phyloP scores from a whole-genome alignment of 2,113 vertebrate species.

The Oreocharis arfaki region DNA sequence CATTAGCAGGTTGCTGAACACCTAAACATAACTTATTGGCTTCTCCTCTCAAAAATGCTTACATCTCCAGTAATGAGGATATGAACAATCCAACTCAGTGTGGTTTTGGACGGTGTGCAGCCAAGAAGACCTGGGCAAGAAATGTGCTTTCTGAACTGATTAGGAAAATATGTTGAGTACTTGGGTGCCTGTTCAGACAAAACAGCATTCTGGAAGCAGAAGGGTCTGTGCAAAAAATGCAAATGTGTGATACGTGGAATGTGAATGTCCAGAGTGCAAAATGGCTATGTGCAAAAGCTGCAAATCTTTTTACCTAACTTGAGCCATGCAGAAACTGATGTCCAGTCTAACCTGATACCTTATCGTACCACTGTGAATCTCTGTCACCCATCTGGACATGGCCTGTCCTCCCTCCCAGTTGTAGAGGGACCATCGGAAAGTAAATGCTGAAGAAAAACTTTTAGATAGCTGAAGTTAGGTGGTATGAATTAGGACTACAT shows the following conservation, averaged over 20 bases:
- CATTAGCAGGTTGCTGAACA: background rate
- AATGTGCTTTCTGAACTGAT: background rate
- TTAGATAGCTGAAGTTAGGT: background rate
- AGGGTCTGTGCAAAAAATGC: background rate
- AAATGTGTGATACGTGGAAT: background rate
- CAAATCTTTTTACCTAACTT: background rate
- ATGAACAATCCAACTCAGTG: background rate
- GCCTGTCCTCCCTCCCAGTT: background rate
- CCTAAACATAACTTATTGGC: rapidly evolving
- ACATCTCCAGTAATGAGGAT: background rate
- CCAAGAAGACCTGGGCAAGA: background rate
- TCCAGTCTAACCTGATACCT: background rate
- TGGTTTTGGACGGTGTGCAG: background rate
- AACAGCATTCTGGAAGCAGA: background rate
- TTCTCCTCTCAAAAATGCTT: background rate
- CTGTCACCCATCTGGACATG: background rate
- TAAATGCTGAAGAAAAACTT: background rate
- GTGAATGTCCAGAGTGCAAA: background rate
- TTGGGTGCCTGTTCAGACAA: background rate
- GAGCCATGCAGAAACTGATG: background rate
- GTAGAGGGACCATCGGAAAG: background rate
- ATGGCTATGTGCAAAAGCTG: background rate
- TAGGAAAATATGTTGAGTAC: background rate
- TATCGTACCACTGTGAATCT: background rate
- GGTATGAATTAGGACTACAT: background rate